Conservation (phyloP, 2,113 vertebrate genomes). For the Xerus inauris region DNA sequence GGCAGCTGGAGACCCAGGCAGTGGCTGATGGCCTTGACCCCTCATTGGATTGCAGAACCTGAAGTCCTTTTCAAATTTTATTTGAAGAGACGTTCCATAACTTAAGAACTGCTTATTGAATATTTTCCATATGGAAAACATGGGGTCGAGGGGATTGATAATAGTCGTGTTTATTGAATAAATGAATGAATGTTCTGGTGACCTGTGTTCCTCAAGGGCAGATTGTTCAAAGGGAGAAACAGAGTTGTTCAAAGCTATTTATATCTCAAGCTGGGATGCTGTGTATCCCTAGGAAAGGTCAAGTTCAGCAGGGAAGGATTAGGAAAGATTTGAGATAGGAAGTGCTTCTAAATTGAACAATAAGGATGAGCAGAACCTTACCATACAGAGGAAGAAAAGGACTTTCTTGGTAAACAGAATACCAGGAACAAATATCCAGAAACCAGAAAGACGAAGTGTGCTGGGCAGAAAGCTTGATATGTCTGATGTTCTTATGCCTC, state of each 20-base stretch:
- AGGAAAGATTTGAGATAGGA: not conserved
- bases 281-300: not conserved
- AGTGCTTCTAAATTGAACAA: not conserved
- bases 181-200: accelerated
- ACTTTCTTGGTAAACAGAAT: not conserved
- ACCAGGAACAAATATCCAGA: not conserved
- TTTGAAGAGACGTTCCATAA: not conserved
- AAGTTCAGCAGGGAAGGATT: not conserved
- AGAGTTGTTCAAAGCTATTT: not conserved
- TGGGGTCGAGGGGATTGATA: too few species aligned
- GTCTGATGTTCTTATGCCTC: not conserved
- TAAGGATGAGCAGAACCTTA: not conserved
- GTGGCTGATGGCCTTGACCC: not conserved
- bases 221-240: not conserved
- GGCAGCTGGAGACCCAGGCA: not conserved
- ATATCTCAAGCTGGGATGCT: not conserved
- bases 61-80: not conserved
- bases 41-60: not conserved
- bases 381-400: not conserved
- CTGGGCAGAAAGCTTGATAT: accelerated
- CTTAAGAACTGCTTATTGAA: not conserved
- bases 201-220: too few species aligned
- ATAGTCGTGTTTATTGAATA: not conserved
- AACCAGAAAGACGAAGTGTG: accelerated
- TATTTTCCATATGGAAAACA: not conserved